phyloP scores from a whole-genome alignment of 2,888 invertebrate genomes.

The Camponotus fellah region DNA sequence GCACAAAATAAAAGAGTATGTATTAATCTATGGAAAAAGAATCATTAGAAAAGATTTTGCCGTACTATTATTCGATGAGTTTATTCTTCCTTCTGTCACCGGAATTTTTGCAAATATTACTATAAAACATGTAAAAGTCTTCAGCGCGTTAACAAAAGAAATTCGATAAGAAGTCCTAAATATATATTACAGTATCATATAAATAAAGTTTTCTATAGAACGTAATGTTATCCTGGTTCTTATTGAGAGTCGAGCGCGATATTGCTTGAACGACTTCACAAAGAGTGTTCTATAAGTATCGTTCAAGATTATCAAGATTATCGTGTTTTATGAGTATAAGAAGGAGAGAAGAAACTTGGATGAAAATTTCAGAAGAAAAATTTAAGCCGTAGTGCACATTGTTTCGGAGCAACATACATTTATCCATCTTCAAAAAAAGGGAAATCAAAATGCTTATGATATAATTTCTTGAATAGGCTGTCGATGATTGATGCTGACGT shows the following conservation, averaged over 20 bases:
- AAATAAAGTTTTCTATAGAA: conserved; percentile 3
- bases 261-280: neutral
- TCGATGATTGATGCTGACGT: conserved; percentile 39
- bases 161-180: conserved; percentile 13
- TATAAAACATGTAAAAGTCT: conserved; percentile 13
- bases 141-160: conserved; percentile 12
- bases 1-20: neutral
- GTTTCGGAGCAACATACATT: neutral
- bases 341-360: neutral
- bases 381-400: neutral
- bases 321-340: neutral
- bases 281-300: conserved; percentile 9
- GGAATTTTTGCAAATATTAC: neutral
- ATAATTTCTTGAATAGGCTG: neutral
- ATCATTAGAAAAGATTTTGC: neutral
- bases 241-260: conserved; percentile 5
- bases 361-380: neutral
- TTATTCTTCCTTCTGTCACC: conserved; percentile 13
- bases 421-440: neutral
- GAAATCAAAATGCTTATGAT: neutral
- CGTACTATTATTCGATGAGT: neutral
- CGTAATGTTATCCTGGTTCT: neutral
- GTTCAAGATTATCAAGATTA: conserved; percentile 20
- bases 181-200: conserved; percentile 22
- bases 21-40: neutral